Percentiles rank a stretch among this genome's conserved stretches.
Evolutionary conservation across 2,113 vertebrate genomes (phyloP).

Genomic region (Parotia lawesii): DNA sequence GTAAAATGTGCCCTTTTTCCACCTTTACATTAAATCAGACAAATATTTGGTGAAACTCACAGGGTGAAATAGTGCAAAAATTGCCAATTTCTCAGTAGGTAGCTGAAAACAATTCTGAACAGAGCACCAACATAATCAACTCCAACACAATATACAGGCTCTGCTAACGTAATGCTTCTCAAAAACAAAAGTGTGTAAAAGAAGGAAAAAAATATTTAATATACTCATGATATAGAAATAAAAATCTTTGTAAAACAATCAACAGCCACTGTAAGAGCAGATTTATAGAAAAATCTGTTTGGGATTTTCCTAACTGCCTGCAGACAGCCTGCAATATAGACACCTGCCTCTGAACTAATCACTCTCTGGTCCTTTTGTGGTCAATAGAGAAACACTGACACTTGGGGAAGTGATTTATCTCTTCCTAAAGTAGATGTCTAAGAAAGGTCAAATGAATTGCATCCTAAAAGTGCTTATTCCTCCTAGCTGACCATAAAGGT

Average conservation of each 20-base stretch:
- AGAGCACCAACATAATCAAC: background rate
- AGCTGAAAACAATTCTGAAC: background rate
- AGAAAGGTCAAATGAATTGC: constrained; percentile 39
- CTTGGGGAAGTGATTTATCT: constrained; percentile 3
- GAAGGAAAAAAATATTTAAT: background rate
- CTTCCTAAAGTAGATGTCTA: constrained; percentile 15
- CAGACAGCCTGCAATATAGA: background rate
- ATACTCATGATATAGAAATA: background rate
- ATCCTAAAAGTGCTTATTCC: constrained; percentile 12
- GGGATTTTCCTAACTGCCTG: background rate
- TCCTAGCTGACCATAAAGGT: constrained; percentile 8
- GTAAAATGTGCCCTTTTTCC: background rate
- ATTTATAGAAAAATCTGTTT: background rate
- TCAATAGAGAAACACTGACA: background rate
- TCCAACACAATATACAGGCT: background rate
- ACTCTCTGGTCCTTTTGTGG: background rate
- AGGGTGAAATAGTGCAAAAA: background rate
- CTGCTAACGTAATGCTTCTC: background rate
- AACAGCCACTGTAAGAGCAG: background rate
- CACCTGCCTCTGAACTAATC: background rate
- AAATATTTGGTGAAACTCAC: background rate
- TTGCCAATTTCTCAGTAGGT: background rate
- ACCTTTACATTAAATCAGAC: constrained; percentile 4
- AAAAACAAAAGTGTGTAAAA: background rate
- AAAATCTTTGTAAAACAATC: background rate